Percentiles rank a stretch among this genome's conserved stretches.
Evolutionary conservation across 2,113 vertebrate genomes (phyloP).

Genomic region (Solea senegalensis): DNA sequence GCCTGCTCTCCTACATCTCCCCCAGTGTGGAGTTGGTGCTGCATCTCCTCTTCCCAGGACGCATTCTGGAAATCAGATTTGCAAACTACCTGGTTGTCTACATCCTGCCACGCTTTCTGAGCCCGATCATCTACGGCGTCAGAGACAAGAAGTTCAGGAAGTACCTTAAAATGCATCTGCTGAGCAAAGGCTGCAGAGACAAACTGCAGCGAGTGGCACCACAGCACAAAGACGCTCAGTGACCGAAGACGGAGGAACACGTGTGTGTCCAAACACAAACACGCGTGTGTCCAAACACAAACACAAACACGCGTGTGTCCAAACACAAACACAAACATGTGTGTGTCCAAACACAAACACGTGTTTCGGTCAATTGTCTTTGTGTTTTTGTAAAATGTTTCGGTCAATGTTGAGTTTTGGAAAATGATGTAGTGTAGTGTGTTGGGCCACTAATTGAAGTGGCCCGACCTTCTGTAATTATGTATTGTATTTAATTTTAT

Average conservation of each 20-base stretch:
- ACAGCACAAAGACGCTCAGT: neutral
- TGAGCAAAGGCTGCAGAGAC: slow-evolving; percentile 19
- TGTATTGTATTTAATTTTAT: too few species aligned
- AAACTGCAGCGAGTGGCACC: slow-evolving; percentile 10
- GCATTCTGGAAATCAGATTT: slow-evolving; percentile 66
- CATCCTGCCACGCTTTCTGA: slow-evolving; percentile 79
- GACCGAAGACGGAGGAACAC: neutral
- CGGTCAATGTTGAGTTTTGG: too few species aligned
- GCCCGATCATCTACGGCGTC: slow-evolving; percentile 77
- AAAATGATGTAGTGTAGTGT: too few species aligned
- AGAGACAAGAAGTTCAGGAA: slow-evolving; percentile 74
- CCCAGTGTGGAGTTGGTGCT: slow-evolving; percentile 71
- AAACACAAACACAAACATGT: too few species aligned
- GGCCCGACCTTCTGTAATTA: too few species aligned
- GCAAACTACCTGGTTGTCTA: slow-evolving; percentile 77
- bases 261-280: too few species aligned
- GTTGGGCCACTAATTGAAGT: too few species aligned
- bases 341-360: too few species aligned
- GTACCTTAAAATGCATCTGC: slow-evolving; percentile 61
- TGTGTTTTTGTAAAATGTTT: too few species aligned
- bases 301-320: too few species aligned
- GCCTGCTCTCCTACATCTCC: slow-evolving; percentile 80
- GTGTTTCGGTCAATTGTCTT: too few species aligned
- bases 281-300: too few species aligned
- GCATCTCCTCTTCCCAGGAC: slow-evolving; percentile 60